These are phyloP conservation scores for Mallotus villosus DNA, from an alignment of 2,797 vertebrate species.

Conservation along the genomic window DNA sequence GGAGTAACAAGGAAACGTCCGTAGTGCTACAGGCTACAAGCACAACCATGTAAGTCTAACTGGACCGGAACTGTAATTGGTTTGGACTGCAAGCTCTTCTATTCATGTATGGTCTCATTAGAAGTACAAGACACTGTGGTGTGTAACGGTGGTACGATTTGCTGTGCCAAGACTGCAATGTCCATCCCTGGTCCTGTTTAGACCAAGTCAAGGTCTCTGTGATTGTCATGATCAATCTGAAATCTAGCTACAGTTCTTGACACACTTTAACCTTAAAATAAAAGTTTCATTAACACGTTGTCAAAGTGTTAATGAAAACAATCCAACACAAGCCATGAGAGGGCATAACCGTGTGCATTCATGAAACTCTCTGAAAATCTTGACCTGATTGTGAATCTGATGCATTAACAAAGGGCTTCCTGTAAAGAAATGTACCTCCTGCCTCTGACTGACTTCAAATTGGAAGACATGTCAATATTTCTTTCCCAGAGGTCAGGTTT, in stretches of 20 bases:
- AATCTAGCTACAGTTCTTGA: conserved; percentile 1
- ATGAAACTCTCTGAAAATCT: conserved; percentile 46
- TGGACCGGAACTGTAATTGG: conserved; percentile 69
- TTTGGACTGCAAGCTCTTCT: conserved; percentile 56
- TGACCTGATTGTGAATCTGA: conserved; percentile 47
- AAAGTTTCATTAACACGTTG: no score
- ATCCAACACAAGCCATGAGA: conserved; percentile 40
- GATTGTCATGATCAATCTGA: conserved; percentile 21
- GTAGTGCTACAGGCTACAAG: no score
- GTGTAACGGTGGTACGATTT: conserved; percentile 30
- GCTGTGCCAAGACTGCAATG: no score
- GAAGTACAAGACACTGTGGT: conserved; percentile 31
- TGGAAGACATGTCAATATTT: conserved; percentile 71
- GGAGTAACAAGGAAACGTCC: conserved; percentile 67
- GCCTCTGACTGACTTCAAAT: conserved; percentile 65
- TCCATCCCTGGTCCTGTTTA: conserved; percentile 1
- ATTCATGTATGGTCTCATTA: conserved; percentile 31
- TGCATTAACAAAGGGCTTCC: conserved; percentile 60
- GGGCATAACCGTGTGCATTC: conserved; percentile 45
- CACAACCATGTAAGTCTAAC: conserved; percentile 63
- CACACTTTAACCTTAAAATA: no score
- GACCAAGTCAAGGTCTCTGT: conserved; percentile 7
- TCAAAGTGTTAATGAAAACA: conserved; percentile 45
- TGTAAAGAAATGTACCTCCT: conserved; percentile 69
- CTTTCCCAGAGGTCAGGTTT: conserved; percentile 71